Percentiles rank a stretch among this genome's conserved stretches.
phyloP scores from a whole-genome alignment of 1,140 invertebrate species.

The Microvelia longipes region DNA sequence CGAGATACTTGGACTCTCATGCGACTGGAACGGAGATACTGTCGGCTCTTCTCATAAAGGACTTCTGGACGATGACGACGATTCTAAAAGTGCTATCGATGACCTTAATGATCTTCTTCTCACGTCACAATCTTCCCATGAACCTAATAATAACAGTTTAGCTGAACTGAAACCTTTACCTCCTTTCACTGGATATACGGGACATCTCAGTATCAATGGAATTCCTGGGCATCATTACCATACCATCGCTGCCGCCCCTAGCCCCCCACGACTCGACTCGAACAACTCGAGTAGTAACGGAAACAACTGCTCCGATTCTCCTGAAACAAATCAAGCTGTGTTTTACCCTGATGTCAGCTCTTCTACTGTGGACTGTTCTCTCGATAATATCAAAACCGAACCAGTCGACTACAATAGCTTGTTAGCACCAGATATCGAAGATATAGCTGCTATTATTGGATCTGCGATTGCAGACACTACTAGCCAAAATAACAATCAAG shows the following conservation, averaged over 20 bases:
- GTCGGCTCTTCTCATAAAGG: slow-evolving; percentile 10
- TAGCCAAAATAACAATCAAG: slow-evolving; percentile 42
- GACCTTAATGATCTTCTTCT: slow-evolving; percentile 46
- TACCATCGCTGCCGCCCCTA: slow-evolving; percentile 44
- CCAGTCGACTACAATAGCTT: slow-evolving; percentile 33
- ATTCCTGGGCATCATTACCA: slow-evolving; percentile 75
- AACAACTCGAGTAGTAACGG: slow-evolving; percentile 40
- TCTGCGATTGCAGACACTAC: slow-evolving; percentile 79
- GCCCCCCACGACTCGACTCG: slow-evolving; percentile 32
- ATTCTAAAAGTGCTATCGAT: slow-evolving; percentile 39
- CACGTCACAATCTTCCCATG: slow-evolving; percentile 23
- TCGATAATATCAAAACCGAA: slow-evolving; percentile 33
- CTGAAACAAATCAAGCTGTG: slow-evolving; percentile 28
- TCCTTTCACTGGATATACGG: slow-evolving; percentile 69
- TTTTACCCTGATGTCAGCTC: slow-evolving; percentile 27
- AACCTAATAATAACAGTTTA: slow-evolving; percentile 40
- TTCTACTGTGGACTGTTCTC: slow-evolving; percentile 28
- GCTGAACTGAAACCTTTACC: slow-evolving; percentile 74
- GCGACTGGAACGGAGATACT: slow-evolving; percentile 6
- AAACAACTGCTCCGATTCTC: slow-evolving; percentile 41
- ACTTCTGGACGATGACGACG: slow-evolving; percentile 27
- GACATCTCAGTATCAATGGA: slow-evolving; percentile 63
- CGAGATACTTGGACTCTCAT: slow-evolving; percentile 13
- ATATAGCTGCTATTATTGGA: slow-evolving; percentile 73
- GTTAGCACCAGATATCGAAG: slow-evolving; percentile 51